Evolutionary conservation across 2,797 vertebrate species (phyloP).

Genomic region (Chaenodraco wilsoni): DNA sequence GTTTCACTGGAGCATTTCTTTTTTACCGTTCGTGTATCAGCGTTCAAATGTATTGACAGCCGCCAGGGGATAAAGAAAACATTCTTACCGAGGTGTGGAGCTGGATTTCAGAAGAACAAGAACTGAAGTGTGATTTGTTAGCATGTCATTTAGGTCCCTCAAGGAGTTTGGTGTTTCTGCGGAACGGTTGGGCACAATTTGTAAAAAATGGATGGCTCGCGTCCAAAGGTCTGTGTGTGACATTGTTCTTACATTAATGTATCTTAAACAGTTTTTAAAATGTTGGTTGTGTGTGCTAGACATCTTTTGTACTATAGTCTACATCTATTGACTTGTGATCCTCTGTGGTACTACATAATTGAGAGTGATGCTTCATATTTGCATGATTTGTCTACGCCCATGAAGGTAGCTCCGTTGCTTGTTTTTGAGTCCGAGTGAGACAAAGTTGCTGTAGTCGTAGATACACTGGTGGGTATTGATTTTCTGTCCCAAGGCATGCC

Average conservation of each 20-base stretch:
- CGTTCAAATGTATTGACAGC: slow-evolving; percentile 52
- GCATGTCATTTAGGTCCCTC: slow-evolving; percentile 80
- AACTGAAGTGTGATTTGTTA: slow-evolving; percentile 63
- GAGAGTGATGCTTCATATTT: slow-evolving; percentile 2
- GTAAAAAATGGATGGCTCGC: slow-evolving; percentile 83
- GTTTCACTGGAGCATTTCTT: slow-evolving; percentile 24
- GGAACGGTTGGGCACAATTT: slow-evolving; percentile 79
- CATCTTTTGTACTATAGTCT: neutral
- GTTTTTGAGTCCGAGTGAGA: slow-evolving; percentile 34
- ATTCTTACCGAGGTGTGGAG: slow-evolving; percentile 29
- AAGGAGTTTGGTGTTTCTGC: slow-evolving; percentile 82
- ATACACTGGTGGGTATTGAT: slow-evolving; percentile 59
- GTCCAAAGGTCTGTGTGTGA: slow-evolving; percentile 80
- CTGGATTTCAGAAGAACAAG: slow-evolving; percentile 54
- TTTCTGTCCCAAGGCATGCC: slow-evolving; percentile 46
- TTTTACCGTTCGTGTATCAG: slow-evolving; percentile 31
- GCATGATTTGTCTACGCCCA: slow-evolving; percentile 8
- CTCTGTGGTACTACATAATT: neutral
- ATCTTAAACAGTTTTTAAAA: slow-evolving; percentile 10
- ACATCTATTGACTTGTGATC: neutral
- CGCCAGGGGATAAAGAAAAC: slow-evolving; percentile 8
- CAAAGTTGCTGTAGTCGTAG: slow-evolving; percentile 31
- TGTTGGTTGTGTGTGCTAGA: slow-evolving; percentile 2
- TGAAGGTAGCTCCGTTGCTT: slow-evolving; percentile 11
- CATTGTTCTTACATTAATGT: slow-evolving; percentile 27